Percentiles rank a stretch among this genome's conserved stretches.
Conservation (phyloP, 1,140 invertebrate genomes). For the Lerema accius region DNA sequence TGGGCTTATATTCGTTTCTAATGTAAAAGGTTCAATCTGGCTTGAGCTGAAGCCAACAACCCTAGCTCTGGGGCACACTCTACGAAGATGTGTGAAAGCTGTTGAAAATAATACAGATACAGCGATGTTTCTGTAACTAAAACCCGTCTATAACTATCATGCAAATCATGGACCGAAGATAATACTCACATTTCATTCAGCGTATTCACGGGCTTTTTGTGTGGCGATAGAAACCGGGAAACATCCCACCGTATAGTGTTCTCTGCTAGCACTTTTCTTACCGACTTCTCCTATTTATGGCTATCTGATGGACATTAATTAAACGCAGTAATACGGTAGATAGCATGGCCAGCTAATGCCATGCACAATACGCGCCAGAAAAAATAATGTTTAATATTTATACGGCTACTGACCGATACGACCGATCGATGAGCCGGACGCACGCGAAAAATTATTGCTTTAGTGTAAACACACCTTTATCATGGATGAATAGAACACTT, state of each 20-base stretch:
- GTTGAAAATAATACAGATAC: no score
- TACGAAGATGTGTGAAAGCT: no score
- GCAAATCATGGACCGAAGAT: no score
- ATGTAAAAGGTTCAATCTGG: no score
- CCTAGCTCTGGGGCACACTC: no score
- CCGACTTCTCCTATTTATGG: constrained; percentile 23
- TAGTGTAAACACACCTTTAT: constrained; percentile 15
- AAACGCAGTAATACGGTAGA: constrained; percentile 25
- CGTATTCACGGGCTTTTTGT: neutral
- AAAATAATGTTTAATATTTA: constrained; percentile 25
- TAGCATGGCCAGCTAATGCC: constrained; percentile 4
- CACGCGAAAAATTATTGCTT: constrained; percentile 10
- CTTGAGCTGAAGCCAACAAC: no score
- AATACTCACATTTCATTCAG: neutral
- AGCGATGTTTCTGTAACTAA: no score
- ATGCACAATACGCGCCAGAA: constrained; percentile 15
- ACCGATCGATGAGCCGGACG: constrained; percentile 13
- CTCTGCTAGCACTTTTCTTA: constrained; percentile 15
- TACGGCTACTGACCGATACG: constrained; percentile 14
- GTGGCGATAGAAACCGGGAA: constrained; percentile 4
- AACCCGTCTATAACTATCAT: no score
- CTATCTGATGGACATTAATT: constrained; percentile 29
- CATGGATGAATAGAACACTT: no score
- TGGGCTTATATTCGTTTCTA: no score
- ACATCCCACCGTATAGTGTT: constrained; percentile 12